A percentile compares a stretch with the other conserved stretches of the same genome.
phyloP scores from a whole-genome alignment of 2,888 invertebrate species.

The Gymnocheta viridis region DNA sequence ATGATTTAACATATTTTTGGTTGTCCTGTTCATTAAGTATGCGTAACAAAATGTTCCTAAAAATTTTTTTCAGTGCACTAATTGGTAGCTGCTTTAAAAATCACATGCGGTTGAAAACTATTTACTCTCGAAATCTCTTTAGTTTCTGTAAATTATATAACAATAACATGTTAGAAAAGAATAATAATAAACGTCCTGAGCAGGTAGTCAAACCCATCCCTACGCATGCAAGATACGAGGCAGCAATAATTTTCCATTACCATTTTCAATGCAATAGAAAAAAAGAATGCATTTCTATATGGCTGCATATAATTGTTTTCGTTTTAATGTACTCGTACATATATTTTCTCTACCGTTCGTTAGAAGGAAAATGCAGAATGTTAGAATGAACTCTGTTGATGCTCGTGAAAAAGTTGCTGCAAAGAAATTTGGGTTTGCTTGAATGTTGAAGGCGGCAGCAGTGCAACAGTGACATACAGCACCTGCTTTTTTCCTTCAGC shows the following conservation, averaged over 20 bases:
- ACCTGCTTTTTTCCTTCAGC: slow-evolving; percentile 56
- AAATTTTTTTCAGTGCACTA: not conserved
- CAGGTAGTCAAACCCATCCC: slow-evolving; percentile 41
- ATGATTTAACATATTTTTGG: too few species aligned
- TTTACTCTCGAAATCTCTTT: not conserved
- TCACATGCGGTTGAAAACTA: not conserved
- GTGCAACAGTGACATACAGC: slow-evolving; percentile 52
- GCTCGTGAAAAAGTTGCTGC: not conserved
- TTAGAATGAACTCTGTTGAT: not conserved
- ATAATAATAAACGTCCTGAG: not conserved
- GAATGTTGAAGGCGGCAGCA: slow-evolving; percentile 17
- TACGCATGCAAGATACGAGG: slow-evolving; percentile 10
- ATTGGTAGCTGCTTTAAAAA: not conserved
- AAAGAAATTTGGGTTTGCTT: slow-evolving; percentile 4
- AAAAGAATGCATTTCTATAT: not conserved
- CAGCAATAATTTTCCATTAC: slow-evolving; percentile 3
- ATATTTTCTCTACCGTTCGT: not conserved
- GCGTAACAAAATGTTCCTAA: too few species aligned
- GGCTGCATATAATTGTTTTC: slow-evolving; percentile 12
- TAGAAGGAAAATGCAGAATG: not conserved
- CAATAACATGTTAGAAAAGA: not conserved
- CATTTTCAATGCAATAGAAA: slow-evolving; percentile 19
- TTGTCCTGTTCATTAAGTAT: too few species aligned
- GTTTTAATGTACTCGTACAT: not conserved
- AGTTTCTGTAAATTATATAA: not conserved